Conservation (phyloP, 2,888 invertebrate genomes). For the Auanema freiburgensis region DNA sequence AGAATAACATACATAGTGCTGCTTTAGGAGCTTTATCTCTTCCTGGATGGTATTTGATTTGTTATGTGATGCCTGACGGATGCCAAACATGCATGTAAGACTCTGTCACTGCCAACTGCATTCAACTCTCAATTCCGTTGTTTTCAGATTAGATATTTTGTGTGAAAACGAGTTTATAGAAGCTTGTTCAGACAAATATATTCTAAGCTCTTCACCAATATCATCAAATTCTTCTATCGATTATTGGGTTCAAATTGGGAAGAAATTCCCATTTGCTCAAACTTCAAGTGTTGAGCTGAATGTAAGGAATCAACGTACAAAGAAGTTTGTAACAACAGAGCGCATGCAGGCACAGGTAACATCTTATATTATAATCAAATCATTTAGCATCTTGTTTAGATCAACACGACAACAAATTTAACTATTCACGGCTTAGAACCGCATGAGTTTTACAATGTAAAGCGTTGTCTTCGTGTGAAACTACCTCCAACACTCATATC, state of each 20-base stretch:
- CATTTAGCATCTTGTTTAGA: not conserved
- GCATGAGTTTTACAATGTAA: constrained; percentile 15
- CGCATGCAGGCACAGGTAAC: not conserved
- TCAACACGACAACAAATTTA: not conserved
- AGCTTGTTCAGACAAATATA: constrained; percentile 11
- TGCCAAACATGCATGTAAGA: constrained; percentile 19
- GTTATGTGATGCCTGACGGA: constrained; percentile 12
- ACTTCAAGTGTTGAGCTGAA: not conserved
- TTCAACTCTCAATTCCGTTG: too few species aligned
- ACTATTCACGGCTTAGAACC: constrained; percentile 6
- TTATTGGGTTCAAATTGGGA: constrained; percentile 17
- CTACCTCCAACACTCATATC: constrained; percentile 5
- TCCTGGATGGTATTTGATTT: constrained; percentile 17
- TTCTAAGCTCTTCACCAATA: constrained; percentile 15
- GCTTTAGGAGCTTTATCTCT: constrained; percentile 10
- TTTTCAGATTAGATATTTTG: constrained; percentile 15
- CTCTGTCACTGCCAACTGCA: too few species aligned
- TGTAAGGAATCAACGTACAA: not conserved
- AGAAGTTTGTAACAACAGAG: constrained; percentile 1
- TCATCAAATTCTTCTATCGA: constrained; percentile 12
- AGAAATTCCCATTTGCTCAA: constrained; percentile 10
- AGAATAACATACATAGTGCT: constrained; percentile 1
- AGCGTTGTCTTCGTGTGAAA: constrained; percentile 9
- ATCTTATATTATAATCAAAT: constrained; percentile 1
- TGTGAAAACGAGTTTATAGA: constrained; percentile 14